phyloP scores from a whole-genome alignment of 2,113 vertebrate genomes.

The Corynorhinus townsendii region DNA sequence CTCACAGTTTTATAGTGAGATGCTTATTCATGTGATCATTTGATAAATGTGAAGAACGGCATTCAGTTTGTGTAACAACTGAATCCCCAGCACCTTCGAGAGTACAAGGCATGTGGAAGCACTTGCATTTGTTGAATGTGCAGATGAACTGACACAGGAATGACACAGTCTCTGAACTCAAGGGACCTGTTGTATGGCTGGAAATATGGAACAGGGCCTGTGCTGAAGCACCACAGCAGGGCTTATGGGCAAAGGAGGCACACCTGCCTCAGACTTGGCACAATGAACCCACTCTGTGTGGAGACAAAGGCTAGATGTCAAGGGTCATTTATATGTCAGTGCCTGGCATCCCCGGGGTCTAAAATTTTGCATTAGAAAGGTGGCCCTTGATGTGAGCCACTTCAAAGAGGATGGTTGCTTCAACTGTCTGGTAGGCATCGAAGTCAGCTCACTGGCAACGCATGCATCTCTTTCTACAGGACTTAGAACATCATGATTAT shows the following conservation, averaged over 20 bases:
- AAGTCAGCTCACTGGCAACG: not conserved
- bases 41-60: not conserved
- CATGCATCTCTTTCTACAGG: not conserved
- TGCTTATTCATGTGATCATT: not conserved
- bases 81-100: not conserved
- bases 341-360: not conserved
- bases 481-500: fast-evolving
- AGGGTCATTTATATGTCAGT: not conserved
- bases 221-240: too few relatives aligned
- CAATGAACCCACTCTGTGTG: not conserved
- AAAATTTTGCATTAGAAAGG: not conserved
- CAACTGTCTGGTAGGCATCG: not conserved
- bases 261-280: not conserved
- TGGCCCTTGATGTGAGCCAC: not conserved
- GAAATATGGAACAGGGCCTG: not conserved
- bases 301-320: not conserved
- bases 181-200: not conserved
- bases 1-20: not conserved
- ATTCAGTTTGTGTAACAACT: not conserved
- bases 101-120: not conserved
- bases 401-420: not conserved
- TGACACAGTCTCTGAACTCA: not conserved
- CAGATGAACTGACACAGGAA: not conserved
- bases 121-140: not conserved
- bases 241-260: not conserved